Evolutionary conservation across 2,888 invertebrate species (phyloP).

Genomic region (Agriopis leucophaearia): DNA sequence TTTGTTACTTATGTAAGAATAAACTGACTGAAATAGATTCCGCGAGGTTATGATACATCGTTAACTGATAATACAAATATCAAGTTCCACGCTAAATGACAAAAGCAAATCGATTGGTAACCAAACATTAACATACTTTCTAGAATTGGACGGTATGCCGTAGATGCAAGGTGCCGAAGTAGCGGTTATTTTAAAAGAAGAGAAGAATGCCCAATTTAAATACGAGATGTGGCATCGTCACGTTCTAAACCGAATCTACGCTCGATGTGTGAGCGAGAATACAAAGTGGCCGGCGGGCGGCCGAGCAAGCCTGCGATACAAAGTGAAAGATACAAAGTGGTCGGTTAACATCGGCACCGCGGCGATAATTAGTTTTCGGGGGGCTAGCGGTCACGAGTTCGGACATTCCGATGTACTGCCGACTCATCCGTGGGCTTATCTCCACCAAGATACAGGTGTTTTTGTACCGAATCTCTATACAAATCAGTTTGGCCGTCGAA

Average conservation of each 20-base stretch:
- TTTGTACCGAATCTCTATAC: conserved; percentile 65
- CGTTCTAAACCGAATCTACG: conserved; percentile 38
- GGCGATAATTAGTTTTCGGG: conserved; percentile 76
- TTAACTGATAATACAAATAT: conserved; percentile 20
- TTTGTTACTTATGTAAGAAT: not conserved
- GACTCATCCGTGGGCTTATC: conserved; percentile 72
- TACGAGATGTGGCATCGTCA: conserved; percentile 38
- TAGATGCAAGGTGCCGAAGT: conserved; percentile 27
- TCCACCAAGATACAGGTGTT: conserved; percentile 70
- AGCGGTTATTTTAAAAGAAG: conserved; percentile 34
- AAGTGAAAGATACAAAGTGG: conserved; percentile 42
- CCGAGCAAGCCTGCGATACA: conserved; percentile 20
- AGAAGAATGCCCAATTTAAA: conserved; percentile 39
- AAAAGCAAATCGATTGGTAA: conserved; percentile 41
- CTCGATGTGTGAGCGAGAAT: conserved; percentile 34
- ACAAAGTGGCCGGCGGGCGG: conserved; percentile 29
- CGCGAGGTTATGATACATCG: not conserved
- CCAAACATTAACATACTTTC: conserved; percentile 46
- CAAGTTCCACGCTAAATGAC: conserved; percentile 11
- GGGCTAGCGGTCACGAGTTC: conserved; percentile 72
- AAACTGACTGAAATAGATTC: not conserved
- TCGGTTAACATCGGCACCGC: conserved; percentile 58
- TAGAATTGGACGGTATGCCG: conserved; percentile 25
- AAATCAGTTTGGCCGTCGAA: conserved; percentile 60
- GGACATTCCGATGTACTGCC: conserved; percentile 71